Percentiles rank a stretch among this genome's conserved stretches.
Conservation (phyloP, 2,797 vertebrate genomes). For the Platyrinchus mystaceus region DNA sequence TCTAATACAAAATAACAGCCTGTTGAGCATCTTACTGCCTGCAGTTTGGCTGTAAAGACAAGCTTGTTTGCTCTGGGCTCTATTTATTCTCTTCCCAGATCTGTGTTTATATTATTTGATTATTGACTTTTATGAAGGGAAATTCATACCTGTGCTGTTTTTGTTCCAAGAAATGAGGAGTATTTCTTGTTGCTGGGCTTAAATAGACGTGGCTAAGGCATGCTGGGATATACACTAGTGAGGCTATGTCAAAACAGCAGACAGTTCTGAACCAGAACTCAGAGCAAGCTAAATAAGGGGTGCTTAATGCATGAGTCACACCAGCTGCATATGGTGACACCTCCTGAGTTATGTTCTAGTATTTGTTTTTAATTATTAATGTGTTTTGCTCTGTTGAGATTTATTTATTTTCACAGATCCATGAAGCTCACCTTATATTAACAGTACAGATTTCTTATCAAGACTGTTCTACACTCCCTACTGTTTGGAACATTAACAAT, state of each 20-base stretch:
- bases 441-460: background rate
- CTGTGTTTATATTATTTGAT: background rate
- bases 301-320: background rate
- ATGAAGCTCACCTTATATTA: background rate
- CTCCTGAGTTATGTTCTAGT: background rate
- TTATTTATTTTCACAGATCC: background rate
- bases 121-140: background rate
- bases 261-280: background rate
- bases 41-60: background rate
- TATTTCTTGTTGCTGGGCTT: background rate
- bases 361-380: conserved; percentile 51
- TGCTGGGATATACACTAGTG: background rate
- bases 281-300: background rate
- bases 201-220: background rate
- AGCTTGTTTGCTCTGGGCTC: background rate
- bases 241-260: background rate
- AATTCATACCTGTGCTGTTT: background rate
- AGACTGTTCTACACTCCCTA: background rate
- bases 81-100: background rate
- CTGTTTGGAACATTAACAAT: background rate
- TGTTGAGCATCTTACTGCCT: background rate
- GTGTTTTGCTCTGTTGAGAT: background rate
- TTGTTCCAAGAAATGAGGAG: background rate
- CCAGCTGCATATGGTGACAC: background rate
- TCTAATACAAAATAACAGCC: background rate